Evolutionary conservation across 2,113 vertebrate species (phyloP), one percentile per base, ranked within the genome.

Genomic region (Glaucomys volans): DNA sequence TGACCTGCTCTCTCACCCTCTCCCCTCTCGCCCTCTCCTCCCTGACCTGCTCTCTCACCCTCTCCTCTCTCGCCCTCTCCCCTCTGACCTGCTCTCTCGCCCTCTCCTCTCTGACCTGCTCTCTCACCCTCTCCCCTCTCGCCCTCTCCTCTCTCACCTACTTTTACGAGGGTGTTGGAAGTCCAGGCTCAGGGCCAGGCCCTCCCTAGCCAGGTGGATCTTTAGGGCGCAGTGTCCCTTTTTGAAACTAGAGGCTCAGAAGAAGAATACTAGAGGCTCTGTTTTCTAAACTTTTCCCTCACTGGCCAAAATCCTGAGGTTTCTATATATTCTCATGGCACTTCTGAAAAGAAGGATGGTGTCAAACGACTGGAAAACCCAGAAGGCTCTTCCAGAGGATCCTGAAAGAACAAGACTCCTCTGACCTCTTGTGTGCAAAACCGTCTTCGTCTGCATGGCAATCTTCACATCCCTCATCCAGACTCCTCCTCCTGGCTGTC

Each of bases 241-340:
- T 80, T 30, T 37, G 57, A 76, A 40, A 13, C 44, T 8, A 4
- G 28, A 14, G 37, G 26, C 26, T 14, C 5, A 26, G 26, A 59
- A 67, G 26, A 54, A 4, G 54, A 9, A 22, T 10, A 3, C 18
- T 17, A n/a, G n/a, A n/a, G 42, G 0, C 7, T 20, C 37, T 3
- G 14, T 74, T 71, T 81, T 13, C 57, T 28, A 89, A n/a, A 30
- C 18, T 20, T 13, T 40, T 18, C n/a, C 47, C 2, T 35, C 47
- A 2, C 74, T 47, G 26, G n/a, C 52, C 17, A 59, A 59, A 66
- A 18, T 40, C 8, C n/a, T 32, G 9, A 5, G 52, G 8, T 26
- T 0, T 30, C 28, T 28, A 37, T 57, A 20, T 2, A 52, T n/a
- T 57, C 28, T 10, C 11, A 3, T 6, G 24, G 17, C 1, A 1